Evolutionary conservation across 1,140 invertebrate genomes (phyloP), one percentile per base, ranked within the genome.

Genomic region (Solen grandis): DNA sequence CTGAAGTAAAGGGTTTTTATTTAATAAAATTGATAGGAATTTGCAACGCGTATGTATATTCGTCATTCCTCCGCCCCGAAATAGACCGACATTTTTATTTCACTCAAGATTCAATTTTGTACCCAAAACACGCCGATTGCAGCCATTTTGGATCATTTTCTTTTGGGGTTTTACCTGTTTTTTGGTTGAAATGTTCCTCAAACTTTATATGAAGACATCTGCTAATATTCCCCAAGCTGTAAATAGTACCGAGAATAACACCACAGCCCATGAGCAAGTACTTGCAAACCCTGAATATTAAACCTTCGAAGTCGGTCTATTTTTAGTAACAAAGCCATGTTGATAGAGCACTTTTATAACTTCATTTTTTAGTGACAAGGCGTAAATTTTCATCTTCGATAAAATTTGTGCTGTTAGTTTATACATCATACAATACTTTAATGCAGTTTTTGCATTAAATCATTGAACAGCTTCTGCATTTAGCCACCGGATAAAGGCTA

Each of bases 241-340:
- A 82, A 82, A 62, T 82, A 82, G 80, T 82, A 62, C 80, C 80
- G 63, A 22, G 41, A 29, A 68, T 27, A n/a, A 29, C 63, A 62
- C 52, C 36, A 52, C 25, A 62, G 80, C 80, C 80, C 80, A 75
- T 82, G 80, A 76, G 68, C 80, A 55, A 75, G 80, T 82, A 82
- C 80, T 75, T 82, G 80, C 80, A 82, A 82, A 82, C 80, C 80
- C 80, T 82, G 59, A 62, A 82, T 55, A 75, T 52, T 41, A 60
- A 38, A 25, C 36, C n/a, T 69, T 69, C 50, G 35, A 31, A 50
- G 50, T 41, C 27, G 52, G 27, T 65, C 80, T 82, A 82, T 75
- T 75, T 69, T 75, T 82, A 82, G 80, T 82, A 82, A 69, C 80
- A 82, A 31, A 52, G 63, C 80, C 65, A 69, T 75, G 65, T 75